Evolutionary conservation across 2,797 vertebrate species (phyloP).

Genomic region (Strix occidentalis): DNA sequence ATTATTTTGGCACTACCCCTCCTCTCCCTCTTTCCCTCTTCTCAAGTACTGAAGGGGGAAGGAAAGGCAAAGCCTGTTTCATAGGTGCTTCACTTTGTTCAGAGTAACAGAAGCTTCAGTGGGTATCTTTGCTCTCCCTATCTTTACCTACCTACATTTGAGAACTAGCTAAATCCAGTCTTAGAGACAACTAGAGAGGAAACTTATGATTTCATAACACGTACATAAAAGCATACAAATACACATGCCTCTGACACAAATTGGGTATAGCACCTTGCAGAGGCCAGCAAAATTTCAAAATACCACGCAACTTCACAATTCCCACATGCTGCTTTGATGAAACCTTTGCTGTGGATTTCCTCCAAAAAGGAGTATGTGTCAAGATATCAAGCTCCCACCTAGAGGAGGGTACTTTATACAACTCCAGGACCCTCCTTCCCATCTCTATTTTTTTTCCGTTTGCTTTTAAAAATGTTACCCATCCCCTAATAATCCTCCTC

Average conservation of each 20-base stretch:
- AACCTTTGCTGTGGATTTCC: not conserved
- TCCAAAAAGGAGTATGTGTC: not conserved
- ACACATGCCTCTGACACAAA: not conserved
- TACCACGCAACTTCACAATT: not conserved
- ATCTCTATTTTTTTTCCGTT: not conserved
- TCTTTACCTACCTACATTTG: not conserved
- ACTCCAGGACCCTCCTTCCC: not conserved
- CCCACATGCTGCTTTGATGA: not conserved
- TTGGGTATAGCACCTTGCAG: not conserved
- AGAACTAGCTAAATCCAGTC: not conserved
- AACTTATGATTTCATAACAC: not conserved
- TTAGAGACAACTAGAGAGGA: not conserved
- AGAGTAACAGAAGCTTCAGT: not conserved
- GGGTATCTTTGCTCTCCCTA: not conserved
- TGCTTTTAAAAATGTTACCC: not conserved
- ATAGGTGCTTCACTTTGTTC: not conserved
- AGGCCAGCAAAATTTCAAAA: not conserved
- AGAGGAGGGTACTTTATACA: not conserved
- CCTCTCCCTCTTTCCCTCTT: not conserved
- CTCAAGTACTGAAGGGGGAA: not conserved
- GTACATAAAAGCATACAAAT: not conserved
- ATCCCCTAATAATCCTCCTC: not conserved
- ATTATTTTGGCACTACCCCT: not conserved
- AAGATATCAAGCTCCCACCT: not conserved
- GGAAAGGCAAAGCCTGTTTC: not conserved